phyloP scores from a whole-genome alignment of 1,140 invertebrate species.

The Zeugodacus cucurbitae region DNA sequence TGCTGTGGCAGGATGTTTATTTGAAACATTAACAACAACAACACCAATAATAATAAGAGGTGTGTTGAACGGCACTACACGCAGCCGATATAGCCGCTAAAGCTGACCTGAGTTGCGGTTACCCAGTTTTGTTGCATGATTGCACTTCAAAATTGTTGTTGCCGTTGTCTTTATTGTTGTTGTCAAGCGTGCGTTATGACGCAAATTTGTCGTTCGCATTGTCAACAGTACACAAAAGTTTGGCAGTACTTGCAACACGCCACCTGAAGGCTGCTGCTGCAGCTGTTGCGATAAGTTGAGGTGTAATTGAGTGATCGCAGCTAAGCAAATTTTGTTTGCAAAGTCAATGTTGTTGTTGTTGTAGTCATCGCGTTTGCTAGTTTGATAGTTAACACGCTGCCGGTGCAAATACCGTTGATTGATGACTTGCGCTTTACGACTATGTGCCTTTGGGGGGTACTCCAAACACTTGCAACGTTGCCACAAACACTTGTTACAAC shows the following conservation, averaged over 20 bases:
- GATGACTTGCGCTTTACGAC: background rate
- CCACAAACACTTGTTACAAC: background rate
- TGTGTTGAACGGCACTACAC: background rate
- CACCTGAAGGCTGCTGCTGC: background rate
- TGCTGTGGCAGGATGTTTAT: background rate
- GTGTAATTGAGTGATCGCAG: background rate
- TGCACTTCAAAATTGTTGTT: background rate
- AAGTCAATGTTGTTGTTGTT: background rate
- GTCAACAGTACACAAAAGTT: background rate
- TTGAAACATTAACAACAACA: conserved; percentile 6
- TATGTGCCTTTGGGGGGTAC: background rate
- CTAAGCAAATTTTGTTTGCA: background rate
- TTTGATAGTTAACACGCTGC: background rate
- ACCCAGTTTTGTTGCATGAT: conserved; percentile 2
- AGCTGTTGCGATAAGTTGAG: background rate
- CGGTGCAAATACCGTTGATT: background rate
- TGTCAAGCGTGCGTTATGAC: background rate
- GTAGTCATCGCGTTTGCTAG: background rate
- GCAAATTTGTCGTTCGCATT: background rate
- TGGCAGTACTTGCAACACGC: background rate
- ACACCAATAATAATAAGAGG: background rate
- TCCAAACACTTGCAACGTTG: background rate
- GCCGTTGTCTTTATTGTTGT: background rate
- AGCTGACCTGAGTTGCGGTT: background rate
- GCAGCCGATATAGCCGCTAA: background rate